These are phyloP conservation scores for Papilio dardanus DNA, from an alignment of 1,140 invertebrate species.

Conservation along the genomic window DNA sequence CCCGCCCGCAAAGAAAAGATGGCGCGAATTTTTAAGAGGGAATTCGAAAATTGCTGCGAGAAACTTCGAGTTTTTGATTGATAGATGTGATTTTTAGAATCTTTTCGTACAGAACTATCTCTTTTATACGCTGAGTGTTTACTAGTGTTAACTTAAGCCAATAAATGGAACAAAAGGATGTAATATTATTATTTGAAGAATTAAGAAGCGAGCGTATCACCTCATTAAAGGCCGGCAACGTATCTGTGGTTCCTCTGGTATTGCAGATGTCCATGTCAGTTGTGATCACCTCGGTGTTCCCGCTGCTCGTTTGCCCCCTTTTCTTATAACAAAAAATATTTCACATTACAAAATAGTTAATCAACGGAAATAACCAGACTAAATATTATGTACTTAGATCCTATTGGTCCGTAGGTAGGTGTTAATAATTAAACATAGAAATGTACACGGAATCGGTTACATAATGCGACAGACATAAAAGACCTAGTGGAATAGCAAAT, in stretches of 20 bases:
- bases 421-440: conserved; percentile 16
- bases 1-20: conserved; percentile 32
- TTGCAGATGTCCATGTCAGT: no score
- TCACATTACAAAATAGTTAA: background rate
- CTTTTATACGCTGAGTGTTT: no score
- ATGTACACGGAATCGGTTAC: conserved; percentile 20
- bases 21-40: conserved; percentile 32
- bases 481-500: conserved; percentile 23
- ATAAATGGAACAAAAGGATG: no score
- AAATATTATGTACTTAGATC: background rate
- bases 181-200: no score
- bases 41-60: conserved; percentile 30
- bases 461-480: conserved; percentile 29
- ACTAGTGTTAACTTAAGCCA: no score
- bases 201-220: no score
- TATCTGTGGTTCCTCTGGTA: no score
- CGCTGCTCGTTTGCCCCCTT: no score
- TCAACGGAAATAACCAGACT: background rate
- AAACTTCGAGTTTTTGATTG: conserved; percentile 33
- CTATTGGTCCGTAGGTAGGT: background rate
- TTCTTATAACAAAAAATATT: no score
- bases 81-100: conserved; percentile 32
- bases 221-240: no score
- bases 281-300: no score
- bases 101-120: conserved; percentile 10